These are phyloP conservation scores for Apeltes quadracus DNA, from an alignment of 2,113 vertebrate genomes.

Conservation along the genomic window DNA sequence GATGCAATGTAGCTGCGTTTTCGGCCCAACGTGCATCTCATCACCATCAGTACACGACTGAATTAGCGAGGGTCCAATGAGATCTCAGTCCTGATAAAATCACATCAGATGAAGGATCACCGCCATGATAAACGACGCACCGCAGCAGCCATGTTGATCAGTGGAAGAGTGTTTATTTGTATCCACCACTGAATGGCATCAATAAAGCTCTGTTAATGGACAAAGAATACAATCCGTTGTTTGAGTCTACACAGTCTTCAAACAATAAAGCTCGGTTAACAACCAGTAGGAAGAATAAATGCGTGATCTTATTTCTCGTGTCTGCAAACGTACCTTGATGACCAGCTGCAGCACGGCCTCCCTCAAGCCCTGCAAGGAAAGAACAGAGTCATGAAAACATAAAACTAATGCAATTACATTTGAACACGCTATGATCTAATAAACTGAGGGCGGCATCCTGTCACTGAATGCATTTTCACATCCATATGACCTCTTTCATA, in stretches of 20 bases:
- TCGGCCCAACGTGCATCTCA: constrained; percentile 21
- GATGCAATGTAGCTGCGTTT: neutral
- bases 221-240: neutral
- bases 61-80: constrained; percentile 43
- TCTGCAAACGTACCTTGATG: constrained; percentile 72
- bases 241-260: neutral
- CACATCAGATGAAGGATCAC: constrained; percentile 36
- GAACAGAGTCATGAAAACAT: constrained; percentile 44
- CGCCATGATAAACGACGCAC: constrained; percentile 17
- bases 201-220: constrained; percentile 5
- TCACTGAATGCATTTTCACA: constrained; percentile 21
- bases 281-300: neutral
- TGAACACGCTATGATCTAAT: constrained; percentile 46
- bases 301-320: neutral
- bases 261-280: neutral
- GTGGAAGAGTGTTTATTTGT: neutral
- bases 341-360: constrained; percentile 81
- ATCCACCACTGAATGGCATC: constrained; percentile 57
- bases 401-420: constrained; percentile 43
- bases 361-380: constrained; percentile 78
- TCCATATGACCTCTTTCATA: neutral
- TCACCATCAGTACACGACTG: constrained; percentile 28
- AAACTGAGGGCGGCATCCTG: constrained; percentile 9
- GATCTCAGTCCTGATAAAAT: constrained; percentile 56
- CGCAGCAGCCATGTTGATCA: neutral